Base-by-base conservation (phyloP, 1,140 invertebrate genomes). In the Drosophila tani region DNA sequence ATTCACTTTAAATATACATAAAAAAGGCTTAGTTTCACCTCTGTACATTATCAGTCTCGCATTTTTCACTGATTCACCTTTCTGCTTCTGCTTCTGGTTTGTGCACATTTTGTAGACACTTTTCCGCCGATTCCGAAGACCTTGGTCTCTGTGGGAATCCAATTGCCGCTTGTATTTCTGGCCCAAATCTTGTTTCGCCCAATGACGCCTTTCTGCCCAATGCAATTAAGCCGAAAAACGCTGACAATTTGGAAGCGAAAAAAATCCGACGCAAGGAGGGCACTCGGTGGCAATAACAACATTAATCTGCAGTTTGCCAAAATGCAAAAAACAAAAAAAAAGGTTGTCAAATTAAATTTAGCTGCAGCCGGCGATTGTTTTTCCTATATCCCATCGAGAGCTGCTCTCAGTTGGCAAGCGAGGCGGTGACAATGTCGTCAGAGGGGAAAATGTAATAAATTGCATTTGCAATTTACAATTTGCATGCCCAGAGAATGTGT, bases 341-440 rank as follows among this genome's bases (percentile, higher is more conserved):
- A 63, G 70, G 66, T 73, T 73, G 70, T 80, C 55, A 84, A 78
- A 77, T 84, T 88, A 88, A 81, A 90, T 83, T 78, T 90, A 88
- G 84, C 67, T 74, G 57, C 84, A 77, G 71, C 67, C 76, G 80
- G 64, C 80, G 46, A 62, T 69, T 65, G 76, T 81, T 73, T 62
- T 70, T 66, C 35, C 53, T 56, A 40, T 14, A 56, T 40, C 59
- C 59, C 59, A 51, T 50, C 12, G 14, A 40, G 59, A 7, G 17
- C 3, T 32, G 46, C 12, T 40, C n/a, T 40, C 15, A 62, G 29
- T 84, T 85, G 82, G 82, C 82, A 86, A 51, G 45, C 46, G 17
- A 59, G 50, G 51, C 29, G 29, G 29, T 49, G 60, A 35, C 62
- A 79, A 77, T 88, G 84, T 70, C 83, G 84, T 80, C 77, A 83